These are phyloP conservation scores for Anguilla japonica DNA, from an alignment of 2,113 vertebrate species.

Conservation along the genomic window DNA sequence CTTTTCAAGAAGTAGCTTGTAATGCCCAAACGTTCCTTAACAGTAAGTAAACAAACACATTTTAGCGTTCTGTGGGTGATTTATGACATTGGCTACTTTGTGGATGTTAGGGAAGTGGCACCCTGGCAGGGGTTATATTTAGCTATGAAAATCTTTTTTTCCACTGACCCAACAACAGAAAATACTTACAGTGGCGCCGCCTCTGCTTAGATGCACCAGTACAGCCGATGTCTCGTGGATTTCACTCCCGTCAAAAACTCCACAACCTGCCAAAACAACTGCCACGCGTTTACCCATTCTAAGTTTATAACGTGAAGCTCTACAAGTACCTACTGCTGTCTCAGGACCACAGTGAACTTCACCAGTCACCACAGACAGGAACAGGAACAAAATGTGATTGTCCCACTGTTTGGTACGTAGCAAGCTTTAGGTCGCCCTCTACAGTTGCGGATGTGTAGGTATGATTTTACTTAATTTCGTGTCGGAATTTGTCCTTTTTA, in stretches of 20 bases:
- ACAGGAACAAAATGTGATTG: no score
- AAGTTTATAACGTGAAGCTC: neutral
- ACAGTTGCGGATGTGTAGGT: neutral
- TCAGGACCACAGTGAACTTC: neutral
- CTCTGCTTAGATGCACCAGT: constrained; percentile 72
- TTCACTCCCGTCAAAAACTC: constrained; percentile 73
- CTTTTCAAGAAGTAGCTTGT: neutral
- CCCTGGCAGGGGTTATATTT: neutral
- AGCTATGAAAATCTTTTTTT: neutral
- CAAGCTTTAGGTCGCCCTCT: neutral
- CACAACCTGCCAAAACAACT: constrained; percentile 72
- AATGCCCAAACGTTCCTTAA: neutral
- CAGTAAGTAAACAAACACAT: neutral
- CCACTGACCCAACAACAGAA: neutral
- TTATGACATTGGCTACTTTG: neutral
- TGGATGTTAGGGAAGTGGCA: neutral
- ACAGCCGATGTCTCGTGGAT: constrained; percentile 71
- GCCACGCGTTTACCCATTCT: constrained; percentile 70
- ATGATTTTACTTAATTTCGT: neutral
- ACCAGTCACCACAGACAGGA: neutral
- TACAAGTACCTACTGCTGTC: neutral
- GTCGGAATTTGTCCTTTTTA: no score
- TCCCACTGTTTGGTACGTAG: neutral
- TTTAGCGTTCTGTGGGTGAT: neutral
- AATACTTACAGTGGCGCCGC: constrained; percentile 64